Evolutionary conservation across 2,797 vertebrate species (phyloP).

Genomic region (Astyanax mexicanus): DNA sequence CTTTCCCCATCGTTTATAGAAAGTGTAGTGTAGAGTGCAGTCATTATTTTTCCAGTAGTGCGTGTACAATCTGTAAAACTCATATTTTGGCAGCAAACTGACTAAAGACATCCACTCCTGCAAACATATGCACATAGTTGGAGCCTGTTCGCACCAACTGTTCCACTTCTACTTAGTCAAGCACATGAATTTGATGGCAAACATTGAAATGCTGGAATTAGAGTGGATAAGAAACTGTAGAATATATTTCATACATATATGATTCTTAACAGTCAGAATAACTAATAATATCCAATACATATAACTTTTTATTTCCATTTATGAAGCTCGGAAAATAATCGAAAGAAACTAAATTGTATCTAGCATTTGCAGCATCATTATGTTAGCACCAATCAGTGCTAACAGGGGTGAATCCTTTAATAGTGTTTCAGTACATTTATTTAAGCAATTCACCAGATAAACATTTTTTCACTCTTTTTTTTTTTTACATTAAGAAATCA

Average conservation of each 20-base stretch:
- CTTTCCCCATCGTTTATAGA: neutral
- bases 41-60: slow-evolving; percentile 14
- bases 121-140: slow-evolving; percentile 7
- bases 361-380: too few relatives aligned
- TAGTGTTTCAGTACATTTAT: too few relatives aligned
- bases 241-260: neutral
- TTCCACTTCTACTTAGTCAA: slow-evolving; percentile 13
- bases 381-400: too few relatives aligned
- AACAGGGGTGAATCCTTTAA: too few relatives aligned
- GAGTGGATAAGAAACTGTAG: neutral
- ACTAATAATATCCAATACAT: too few relatives aligned
- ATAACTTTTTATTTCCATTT: too few relatives aligned
- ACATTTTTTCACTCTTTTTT: too few relatives aligned
- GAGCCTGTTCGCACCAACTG: slow-evolving; percentile 5
- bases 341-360: too few relatives aligned
- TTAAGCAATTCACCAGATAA: too few relatives aligned
- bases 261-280: neutral
- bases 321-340: too few relatives aligned
- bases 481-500: too few relatives aligned
- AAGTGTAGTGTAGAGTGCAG: neutral
- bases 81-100: neutral
- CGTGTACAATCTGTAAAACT: neutral
- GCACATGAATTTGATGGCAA: slow-evolving; percentile 8
- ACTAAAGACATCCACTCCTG: slow-evolving; percentile 2
- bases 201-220: neutral